phyloP scores from a whole-genome alignment of 2,113 vertebrate species.

The Muntiacus reevesi region DNA sequence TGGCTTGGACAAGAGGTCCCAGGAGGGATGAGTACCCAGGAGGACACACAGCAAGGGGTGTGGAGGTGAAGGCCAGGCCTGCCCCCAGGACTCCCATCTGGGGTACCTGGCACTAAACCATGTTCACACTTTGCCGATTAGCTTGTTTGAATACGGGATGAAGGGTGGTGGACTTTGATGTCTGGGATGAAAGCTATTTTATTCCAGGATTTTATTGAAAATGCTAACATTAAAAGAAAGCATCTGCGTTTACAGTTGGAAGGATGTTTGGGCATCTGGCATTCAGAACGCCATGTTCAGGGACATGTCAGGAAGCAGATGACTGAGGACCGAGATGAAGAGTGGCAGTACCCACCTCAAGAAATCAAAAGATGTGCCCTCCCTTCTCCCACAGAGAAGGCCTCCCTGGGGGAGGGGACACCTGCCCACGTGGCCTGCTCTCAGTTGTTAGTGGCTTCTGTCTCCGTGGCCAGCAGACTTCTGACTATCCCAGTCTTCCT shows the following conservation, averaged over 20 bases:
- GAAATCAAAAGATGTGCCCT: not conserved
- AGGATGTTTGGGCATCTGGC: not conserved
- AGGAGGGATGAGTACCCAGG: not conserved
- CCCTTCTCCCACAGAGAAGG: not conserved
- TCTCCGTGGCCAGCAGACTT: not conserved
- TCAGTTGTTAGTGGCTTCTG: not conserved
- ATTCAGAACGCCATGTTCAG: not conserved
- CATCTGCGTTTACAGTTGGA: not conserved
- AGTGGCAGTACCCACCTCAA: not conserved
- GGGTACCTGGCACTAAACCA: not conserved
- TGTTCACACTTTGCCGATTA: not conserved
- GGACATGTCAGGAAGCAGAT: not conserved
- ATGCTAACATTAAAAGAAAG: not conserved
- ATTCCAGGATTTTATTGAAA: not conserved
- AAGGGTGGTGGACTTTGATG: not conserved
- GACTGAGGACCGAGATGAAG: not conserved
- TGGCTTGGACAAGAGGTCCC: not conserved
- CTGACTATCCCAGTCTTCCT: not conserved
- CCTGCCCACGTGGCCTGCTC: not conserved
- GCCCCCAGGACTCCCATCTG: no score
- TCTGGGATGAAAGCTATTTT: not conserved
- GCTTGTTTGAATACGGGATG: not conserved
- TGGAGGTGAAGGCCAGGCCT: not conserved
- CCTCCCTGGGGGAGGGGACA: not conserved
- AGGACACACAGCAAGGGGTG: not conserved